Base-by-base conservation (phyloP, 1,140 invertebrate genomes). In the Euschistus heros region DNA sequence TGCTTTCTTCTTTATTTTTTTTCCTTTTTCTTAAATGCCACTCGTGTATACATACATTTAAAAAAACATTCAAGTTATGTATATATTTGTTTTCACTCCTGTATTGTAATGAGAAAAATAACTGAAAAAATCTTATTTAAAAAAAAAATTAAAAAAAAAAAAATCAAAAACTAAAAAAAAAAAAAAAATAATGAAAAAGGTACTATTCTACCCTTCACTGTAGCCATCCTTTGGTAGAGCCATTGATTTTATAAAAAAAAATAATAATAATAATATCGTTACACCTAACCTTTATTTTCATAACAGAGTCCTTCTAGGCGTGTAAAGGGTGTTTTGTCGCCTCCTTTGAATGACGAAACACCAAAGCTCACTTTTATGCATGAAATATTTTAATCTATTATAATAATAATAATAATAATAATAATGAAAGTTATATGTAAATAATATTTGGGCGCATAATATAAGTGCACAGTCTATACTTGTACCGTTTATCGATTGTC, bases 351-450 rank as follows among this genome's bases (percentile, higher is more conserved):
- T 8, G 24, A 18, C 54, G 17, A 66, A 60, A 66, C 65, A 66
- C 65, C 60, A 1, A 66, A 62, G 65, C 65, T 66, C 65, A 66
- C 65, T 66, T 66, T 62, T 61, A 62, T 66, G 65, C 65, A 66
- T 66, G 65, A 26, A 66, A 63, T 66, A 66, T 66, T 63, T 66
- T 66, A 66, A 62, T 66, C 65, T 66, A 62, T 54, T 8, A 26
- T 22, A 26, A 26, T 22, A 54, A 54, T 54, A 54, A 65, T 26
- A 65, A 65, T 55, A 63, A 33, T n/a, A 37, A 37, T 5, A 30
- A 30, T 5, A 10, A 37, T 10, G 2, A 64, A 64, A 54, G 27
- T 54, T 62, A 66, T 62, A 66, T 66, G 65, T 66, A 66, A 62
- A 66, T 66, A 66, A 52, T 61, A 62, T 59, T 66, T 62, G 65